Evolutionary conservation across 1,140 invertebrate species (phyloP), one percentile per base, ranked within the genome.

Genomic region (Sarcophaga bullata): DNA sequence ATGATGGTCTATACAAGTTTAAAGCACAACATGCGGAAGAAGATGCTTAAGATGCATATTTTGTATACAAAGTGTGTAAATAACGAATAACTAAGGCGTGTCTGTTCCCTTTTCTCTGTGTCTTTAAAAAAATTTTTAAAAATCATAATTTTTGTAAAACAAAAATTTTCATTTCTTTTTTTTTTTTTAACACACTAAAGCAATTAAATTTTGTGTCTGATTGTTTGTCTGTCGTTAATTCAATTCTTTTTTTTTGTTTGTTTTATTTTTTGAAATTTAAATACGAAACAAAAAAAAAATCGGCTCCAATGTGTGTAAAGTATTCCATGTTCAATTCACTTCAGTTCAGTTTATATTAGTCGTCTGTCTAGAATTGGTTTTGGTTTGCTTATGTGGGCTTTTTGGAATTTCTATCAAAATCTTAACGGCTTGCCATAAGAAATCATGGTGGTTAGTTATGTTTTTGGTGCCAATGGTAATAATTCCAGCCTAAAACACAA

Each of bases 401-500:
- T 19, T 17, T 68, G 62, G 62, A 68, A 68, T 68, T 68, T 68
- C 62, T 68, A 25, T 7, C 17, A 68, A 68, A 19, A n/a, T 37
- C 25, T 37, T 37, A 37, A 37, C 25, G 25, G 62, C 17, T 68
- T 17, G 11, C n/a, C 25, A 37, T 37, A 37, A 68, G n/a, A 58
- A 58, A 58, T 58, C 13, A 58, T 11, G 6, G 6, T 58, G 25
- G 25, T 37, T 37, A 4, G 25, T 37, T 37, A 2, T 37, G 25
- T 58, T 13, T 58, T 68, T 19, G 9, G 11, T 19, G 17, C 62
- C 6, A 68, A 10, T 68, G 19, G 62, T 68, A 68, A 68, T 7
- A n/a, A 68, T 68, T 68, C n/a, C 62, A 68, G n/a, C 13, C 13
- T 68, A 68, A 68, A 25, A 68, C 4, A 68, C 62, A 68, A 68